Base-by-base conservation (phyloP, 37 sponge, comb jelly and placozoan genomes). In the Aplysina aerophoba region DNA sequence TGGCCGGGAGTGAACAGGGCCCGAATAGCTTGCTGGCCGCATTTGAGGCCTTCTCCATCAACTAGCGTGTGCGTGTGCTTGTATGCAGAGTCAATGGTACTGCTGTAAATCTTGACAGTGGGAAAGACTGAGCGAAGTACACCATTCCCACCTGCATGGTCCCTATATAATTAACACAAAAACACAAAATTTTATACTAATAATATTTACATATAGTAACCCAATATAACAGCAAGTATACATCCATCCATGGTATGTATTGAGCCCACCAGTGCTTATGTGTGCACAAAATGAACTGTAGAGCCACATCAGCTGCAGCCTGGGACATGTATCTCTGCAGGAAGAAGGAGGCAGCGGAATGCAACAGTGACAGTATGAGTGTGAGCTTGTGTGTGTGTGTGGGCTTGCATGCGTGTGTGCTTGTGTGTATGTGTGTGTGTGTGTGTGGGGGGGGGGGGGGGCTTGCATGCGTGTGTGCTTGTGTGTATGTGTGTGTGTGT, bases 231-330 rank as follows among this genome's bases (percentile, higher is more conserved):
- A 24, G 62, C 15, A 14, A 44, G 50, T 44, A 44, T 3, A 44
- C 50, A 44, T 11, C 8, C 50, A 25, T 60, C 27, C 57, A 56
- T 19, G 39, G 66, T 21, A 12, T 28, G 11, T 0, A n/a, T n/a
- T 44, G 3, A n/a, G 63, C 83, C 65, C 38, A 93, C 93, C 93
- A 93, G 79, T 93, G 93, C 44, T 84, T 93, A 66, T 93, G 93
- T 25, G 93, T 93, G 27, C 87, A 86, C 24, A 93, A 55, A 11
- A 89, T 80, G 2, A 84, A 90, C 27, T 62, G 72, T 21, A 93
- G 54, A 16, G n/a, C 72, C 21, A 81, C 74, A 22, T 60, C 39
- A 56, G 84, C 66, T 75, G 54, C 24, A 21, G 41, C 60, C 34
- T 35, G 31, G 50, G 50, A 44, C 30, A 72, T 2, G 34, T 34